Conservation (phyloP, 2,113 vertebrate species). For the Muscicapa adusta region DNA sequence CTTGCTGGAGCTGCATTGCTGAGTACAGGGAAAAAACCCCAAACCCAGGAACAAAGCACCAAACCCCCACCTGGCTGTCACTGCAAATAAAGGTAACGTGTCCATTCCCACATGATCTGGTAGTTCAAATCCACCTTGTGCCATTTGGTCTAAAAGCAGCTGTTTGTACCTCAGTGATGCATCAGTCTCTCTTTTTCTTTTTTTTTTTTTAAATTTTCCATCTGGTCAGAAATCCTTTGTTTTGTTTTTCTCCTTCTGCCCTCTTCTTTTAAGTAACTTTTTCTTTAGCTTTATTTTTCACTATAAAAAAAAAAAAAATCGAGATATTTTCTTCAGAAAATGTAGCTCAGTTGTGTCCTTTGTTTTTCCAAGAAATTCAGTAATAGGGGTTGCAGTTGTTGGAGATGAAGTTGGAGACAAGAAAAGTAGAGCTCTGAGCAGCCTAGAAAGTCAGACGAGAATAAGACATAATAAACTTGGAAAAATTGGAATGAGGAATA, state of each 20-base stretch:
- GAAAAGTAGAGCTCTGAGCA: not conserved
- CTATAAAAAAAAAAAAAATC: not conserved
- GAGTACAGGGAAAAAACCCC: accelerated
- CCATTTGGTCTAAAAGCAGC: not conserved
- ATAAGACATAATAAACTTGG: not conserved
- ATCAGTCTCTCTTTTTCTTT: not conserved
- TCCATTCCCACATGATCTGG: not conserved
- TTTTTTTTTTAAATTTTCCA: no score
- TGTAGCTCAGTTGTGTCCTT: not conserved
- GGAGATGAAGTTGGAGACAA: not conserved
- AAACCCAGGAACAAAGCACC: not conserved
- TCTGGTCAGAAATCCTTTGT: not conserved
- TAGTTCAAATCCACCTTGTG: not conserved
- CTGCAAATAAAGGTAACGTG: not conserved
- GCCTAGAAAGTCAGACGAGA: not conserved
- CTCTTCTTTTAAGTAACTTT: not conserved
- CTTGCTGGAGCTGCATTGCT: not conserved
- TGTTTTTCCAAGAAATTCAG: not conserved
- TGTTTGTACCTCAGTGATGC: not conserved
- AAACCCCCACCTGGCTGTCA: no score
- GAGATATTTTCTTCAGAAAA: not conserved
- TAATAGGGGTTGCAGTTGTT: not conserved
- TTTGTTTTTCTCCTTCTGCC: not conserved
- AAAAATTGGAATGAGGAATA: not conserved
- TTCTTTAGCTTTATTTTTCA: not conserved